These are phyloP conservation scores for Microcebus jonahi DNA, from an alignment of 2,113 vertebrate species.

Conservation along the genomic window DNA sequence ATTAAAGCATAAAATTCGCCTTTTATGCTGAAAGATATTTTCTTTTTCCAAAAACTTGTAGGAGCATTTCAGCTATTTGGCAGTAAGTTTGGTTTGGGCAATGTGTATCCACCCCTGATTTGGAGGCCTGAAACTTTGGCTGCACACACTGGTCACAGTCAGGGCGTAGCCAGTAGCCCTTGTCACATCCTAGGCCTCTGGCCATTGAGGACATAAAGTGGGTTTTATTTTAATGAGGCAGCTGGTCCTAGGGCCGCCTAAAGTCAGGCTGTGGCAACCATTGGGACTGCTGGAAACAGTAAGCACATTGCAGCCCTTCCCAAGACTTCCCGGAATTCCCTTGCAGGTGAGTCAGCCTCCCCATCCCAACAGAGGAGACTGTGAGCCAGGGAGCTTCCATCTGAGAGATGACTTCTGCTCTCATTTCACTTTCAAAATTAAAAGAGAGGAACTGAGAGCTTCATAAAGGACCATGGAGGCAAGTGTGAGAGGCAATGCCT, in stretches of 20 bases:
- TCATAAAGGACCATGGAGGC: accelerated
- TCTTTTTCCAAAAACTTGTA: neutral
- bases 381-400: accelerated
- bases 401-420: neutral
- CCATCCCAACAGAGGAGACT: accelerated
- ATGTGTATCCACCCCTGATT: neutral
- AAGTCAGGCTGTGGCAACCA: neutral
- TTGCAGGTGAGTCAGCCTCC: accelerated
- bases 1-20: conserved; percentile 10
- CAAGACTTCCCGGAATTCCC: neutral
- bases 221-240: conserved; percentile 52
- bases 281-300: neutral
- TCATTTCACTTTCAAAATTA: conserved; percentile 14
- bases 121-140: neutral
- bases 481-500: accelerated
- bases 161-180: neutral
- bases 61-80: neutral
- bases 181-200: neutral
- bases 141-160: accelerated
- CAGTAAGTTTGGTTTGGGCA: neutral
- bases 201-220: neutral
- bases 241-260: neutral
- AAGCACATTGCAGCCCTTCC: neutral
- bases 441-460: neutral
- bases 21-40: conserved; percentile 23